A percentile compares a stretch with the other conserved stretches of the same genome.
These are phyloP conservation scores for Perccottus glenii DNA, from an alignment of 2,113 vertebrate genomes.

Conservation along the genomic window DNA sequence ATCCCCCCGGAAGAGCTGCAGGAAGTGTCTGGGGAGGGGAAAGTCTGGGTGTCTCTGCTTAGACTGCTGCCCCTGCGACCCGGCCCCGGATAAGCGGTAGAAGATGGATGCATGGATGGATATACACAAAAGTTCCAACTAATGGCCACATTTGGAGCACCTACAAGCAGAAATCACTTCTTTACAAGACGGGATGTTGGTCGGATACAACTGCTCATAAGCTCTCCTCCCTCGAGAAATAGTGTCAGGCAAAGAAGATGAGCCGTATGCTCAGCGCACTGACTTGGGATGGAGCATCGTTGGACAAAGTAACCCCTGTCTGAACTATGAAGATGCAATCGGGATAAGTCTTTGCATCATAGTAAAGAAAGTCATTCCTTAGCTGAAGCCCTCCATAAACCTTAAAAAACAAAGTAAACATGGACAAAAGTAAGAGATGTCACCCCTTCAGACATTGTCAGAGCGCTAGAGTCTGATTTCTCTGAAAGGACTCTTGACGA, in stretches of 20 bases:
- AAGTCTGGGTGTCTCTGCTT: too few species aligned
- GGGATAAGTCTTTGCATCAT: slow-evolving; percentile 13
- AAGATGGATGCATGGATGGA: too few species aligned
- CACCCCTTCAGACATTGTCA: slow-evolving; percentile 7
- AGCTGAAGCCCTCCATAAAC: not conserved
- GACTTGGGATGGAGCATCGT: too few species aligned
- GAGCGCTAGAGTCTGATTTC: slow-evolving; percentile 29
- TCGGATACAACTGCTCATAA: slow-evolving; percentile 14
- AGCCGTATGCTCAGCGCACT: too few species aligned
- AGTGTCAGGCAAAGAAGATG: slow-evolving; percentile 11
- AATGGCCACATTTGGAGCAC: slow-evolving; percentile 15
- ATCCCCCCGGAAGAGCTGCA: too few species aligned
- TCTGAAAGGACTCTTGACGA: slow-evolving; percentile 10
- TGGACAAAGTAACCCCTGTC: too few species aligned
- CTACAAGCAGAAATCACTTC: slow-evolving; percentile 1
- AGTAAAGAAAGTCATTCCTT: slow-evolving; percentile 19
- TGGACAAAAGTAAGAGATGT: slow-evolving; percentile 14
- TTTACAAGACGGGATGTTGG: slow-evolving; percentile 7
- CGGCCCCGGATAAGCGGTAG: too few species aligned
- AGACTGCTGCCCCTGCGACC: too few species aligned
- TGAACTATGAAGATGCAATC: slow-evolving; percentile 9
- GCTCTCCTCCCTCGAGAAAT: slow-evolving; percentile 12
- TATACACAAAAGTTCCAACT: too few species aligned
- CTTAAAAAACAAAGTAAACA: slow-evolving; percentile 9
- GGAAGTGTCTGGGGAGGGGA: too few species aligned